These are phyloP conservation scores for Chionis minor DNA, from an alignment of 2,113 vertebrate genomes.

Conservation along the genomic window DNA sequence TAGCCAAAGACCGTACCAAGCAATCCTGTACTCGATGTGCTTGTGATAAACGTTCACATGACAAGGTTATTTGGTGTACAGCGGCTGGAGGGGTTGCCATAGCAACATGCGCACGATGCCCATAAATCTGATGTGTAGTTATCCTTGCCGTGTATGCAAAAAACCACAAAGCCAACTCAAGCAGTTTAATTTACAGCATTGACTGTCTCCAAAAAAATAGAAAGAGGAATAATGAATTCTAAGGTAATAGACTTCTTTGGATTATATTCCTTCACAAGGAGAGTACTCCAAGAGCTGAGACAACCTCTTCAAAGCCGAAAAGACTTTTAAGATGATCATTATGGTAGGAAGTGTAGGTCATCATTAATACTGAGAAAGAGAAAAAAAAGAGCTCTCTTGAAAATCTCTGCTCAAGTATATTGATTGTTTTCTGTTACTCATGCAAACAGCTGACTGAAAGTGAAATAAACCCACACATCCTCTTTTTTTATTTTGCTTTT, in stretches of 20 bases:
- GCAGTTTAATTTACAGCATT: conserved; percentile 78
- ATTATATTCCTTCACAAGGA: conserved; percentile 59
- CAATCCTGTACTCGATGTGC: conserved; percentile 77
- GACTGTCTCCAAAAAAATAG: conserved; percentile 22
- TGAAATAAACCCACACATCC: not conserved
- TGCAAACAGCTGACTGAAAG: conserved; percentile 28
- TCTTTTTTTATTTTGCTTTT: conserved; percentile 31
- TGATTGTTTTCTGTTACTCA: conserved; percentile 55
- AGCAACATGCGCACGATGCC: conserved; percentile 77
- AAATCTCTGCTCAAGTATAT: conserved; percentile 22
- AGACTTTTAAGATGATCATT: conserved; percentile 70
- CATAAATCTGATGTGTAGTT: conserved; percentile 85
- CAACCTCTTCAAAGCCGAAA: conserved; percentile 62
- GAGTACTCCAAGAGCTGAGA: conserved; percentile 61
- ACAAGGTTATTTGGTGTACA: conserved; percentile 85
- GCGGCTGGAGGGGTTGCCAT: conserved; percentile 79
- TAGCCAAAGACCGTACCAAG: conserved; percentile 67
- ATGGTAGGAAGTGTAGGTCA: conserved; percentile 57
- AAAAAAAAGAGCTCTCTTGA: conserved; percentile 33
- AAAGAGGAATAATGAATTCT: conserved; percentile 32
- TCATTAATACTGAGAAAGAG: conserved; percentile 60
- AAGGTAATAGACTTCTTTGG: conserved; percentile 64
- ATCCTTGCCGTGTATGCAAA: conserved; percentile 85
- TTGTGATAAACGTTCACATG: conserved; percentile 82
- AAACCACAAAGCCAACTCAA: conserved; percentile 74